A percentile compares a stretch with the other conserved stretches of the same genome.
Evolutionary conservation across 2,113 vertebrate species (phyloP).

Genomic region (Muscicapa adusta): DNA sequence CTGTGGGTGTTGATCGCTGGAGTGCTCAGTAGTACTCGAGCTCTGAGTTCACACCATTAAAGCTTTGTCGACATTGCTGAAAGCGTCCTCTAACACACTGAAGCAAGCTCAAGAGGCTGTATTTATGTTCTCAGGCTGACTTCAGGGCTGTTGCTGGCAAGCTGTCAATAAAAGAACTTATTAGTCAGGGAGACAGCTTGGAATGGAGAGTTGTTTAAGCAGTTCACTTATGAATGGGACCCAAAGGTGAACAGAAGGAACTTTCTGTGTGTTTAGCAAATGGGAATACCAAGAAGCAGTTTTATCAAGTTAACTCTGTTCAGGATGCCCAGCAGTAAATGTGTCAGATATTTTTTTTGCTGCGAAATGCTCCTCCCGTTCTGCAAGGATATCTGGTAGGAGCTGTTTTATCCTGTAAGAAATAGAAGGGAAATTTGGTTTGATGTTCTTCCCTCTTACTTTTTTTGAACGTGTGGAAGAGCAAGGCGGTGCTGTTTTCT

Average conservation of each 20-base stretch:
- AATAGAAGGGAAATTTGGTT: background rate
- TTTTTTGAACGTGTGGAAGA: background rate
- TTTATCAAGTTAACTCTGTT: background rate
- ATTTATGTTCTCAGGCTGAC: conserved; percentile 59
- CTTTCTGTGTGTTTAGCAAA: background rate
- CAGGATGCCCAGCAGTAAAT: background rate
- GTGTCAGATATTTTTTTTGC: background rate
- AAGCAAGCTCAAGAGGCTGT: conserved; percentile 47
- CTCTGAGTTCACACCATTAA: conserved; percentile 41
- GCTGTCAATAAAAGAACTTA: conserved; percentile 47
- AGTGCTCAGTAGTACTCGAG: conserved; percentile 46
- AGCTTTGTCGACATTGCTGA: conserved; percentile 47
- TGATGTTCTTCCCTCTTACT: background rate
- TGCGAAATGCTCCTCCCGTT: background rate
- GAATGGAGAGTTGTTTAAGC: conserved; percentile 23
- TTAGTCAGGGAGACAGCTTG: conserved; percentile 45
- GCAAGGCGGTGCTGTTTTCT: background rate
- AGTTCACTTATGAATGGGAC: background rate
- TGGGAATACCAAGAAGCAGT: background rate
- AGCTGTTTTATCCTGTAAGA: background rate
- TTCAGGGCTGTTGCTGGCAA: conserved; percentile 53
- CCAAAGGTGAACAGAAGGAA: conserved; percentile 28
- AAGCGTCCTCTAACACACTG: conserved; percentile 25
- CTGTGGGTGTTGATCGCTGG: conserved; percentile 41
- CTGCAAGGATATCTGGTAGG: background rate